phyloP scores from a whole-genome alignment of 1,140 invertebrate species.

The Carcinoscorpius rotundicauda region DNA sequence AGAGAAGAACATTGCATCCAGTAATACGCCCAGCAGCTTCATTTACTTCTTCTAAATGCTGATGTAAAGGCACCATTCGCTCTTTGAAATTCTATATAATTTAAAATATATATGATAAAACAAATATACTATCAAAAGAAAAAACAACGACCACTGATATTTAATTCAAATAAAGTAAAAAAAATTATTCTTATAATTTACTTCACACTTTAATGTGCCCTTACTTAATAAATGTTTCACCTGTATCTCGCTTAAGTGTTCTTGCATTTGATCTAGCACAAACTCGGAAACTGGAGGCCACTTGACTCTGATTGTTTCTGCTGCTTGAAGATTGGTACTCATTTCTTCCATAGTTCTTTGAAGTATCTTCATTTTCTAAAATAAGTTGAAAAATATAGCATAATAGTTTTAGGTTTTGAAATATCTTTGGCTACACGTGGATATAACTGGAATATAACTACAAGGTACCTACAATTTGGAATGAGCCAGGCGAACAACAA shows the following conservation, averaged over 20 bases:
- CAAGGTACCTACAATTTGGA: too few species aligned
- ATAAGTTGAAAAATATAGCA: too few species aligned
- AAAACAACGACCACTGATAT: too few species aligned
- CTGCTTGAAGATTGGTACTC: constrained; percentile 57
- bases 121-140: too few species aligned
- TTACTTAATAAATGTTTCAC: constrained; percentile 23
- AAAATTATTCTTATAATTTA: not conserved
- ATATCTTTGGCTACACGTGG: too few species aligned
- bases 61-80: constrained; percentile 56
- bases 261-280: constrained; percentile 52
- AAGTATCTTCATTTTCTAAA: constrained; percentile 74
- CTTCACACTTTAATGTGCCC: not conserved
- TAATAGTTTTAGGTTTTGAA: too few species aligned
- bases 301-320: constrained; percentile 62
- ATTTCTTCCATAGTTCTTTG: constrained; percentile 76
- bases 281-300: constrained; percentile 46
- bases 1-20: constrained; percentile 37
- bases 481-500: too few species aligned
- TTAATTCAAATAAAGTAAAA: not conserved
- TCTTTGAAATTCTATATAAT: constrained; percentile 52
- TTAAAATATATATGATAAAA: too few species aligned
- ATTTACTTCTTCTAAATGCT: constrained; percentile 60
- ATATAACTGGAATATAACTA: too few species aligned
- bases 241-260: constrained; percentile 61
- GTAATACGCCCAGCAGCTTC: constrained; percentile 54